A percentile compares a stretch with the other conserved stretches of the same genome.
These are phyloP conservation scores for Momotus momota DNA, from an alignment of 2,797 vertebrate genomes.

Conservation along the genomic window DNA sequence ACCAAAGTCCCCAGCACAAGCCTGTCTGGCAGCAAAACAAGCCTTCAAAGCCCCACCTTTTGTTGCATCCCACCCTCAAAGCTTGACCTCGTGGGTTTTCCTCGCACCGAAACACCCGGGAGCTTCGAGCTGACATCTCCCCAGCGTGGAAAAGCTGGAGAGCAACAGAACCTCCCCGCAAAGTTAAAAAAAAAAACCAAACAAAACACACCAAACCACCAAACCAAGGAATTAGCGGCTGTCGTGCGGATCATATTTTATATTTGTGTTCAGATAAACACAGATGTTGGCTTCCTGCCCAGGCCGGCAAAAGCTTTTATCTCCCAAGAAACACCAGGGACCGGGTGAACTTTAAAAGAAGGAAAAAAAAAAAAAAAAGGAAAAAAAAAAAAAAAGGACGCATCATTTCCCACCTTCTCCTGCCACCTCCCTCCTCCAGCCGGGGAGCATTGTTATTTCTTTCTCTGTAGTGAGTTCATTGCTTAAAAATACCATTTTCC, in stretches of 20 bases:
- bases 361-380: no score
- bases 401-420: not conserved
- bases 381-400: no score
- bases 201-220: not conserved
- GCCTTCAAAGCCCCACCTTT: not conserved
- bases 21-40: accelerated
- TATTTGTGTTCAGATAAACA: slow-evolving; percentile 5
- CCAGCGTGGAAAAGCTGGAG: accelerated
- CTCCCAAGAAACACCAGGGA: slow-evolving; percentile 14
- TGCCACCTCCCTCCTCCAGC: not conserved
- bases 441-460: not conserved
- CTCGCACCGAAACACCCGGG: accelerated
- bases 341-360: slow-evolving; percentile 6
- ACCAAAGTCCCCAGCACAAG: not conserved
- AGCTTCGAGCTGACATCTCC: not conserved
- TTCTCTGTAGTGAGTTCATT: not conserved
- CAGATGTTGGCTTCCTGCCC: slow-evolving; percentile 1
- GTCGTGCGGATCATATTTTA: not conserved
- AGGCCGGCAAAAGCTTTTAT: not conserved
- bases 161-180: accelerated
- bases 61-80: not conserved
- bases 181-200: not conserved
- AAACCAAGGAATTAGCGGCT: not conserved
- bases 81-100: accelerated
- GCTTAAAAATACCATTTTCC: not conserved